Conservation (phyloP, 1,140 invertebrate species). For the Drosophila fuyamai region DNA sequence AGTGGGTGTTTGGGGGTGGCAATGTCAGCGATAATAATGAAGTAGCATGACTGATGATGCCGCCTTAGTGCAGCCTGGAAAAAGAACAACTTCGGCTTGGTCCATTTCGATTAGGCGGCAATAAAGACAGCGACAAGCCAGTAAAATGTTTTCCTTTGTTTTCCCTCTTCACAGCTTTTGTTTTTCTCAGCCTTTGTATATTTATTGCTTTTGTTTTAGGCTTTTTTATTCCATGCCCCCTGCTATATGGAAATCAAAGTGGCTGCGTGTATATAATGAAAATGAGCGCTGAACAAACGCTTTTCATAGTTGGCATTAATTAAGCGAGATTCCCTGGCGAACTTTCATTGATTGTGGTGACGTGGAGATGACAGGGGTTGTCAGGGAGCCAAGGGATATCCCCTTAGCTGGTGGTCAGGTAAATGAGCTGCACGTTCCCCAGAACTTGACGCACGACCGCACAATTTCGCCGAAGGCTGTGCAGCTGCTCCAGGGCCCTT, state of each 20-base stretch:
- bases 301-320: constrained; percentile 55
- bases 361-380: constrained; percentile 27
- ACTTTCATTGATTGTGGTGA: constrained; percentile 65
- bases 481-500: constrained; percentile 25
- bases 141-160: constrained; percentile 55
- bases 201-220: constrained; percentile 41
- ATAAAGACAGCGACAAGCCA: constrained; percentile 56
- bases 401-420: constrained; percentile 31
- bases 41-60: constrained; percentile 80
- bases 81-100: constrained; percentile 52
- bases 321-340: constrained; percentile 58
- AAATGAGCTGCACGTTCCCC: constrained; percentile 69
- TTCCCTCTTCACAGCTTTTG: constrained; percentile 30
- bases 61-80: constrained; percentile 52
- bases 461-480: constrained; percentile 25
- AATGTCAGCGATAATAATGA: constrained; percentile 79
- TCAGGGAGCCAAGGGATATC: background rate
- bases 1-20: constrained; percentile 16
- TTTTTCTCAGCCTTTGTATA: constrained; percentile 38
- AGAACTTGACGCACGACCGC: constrained; percentile 66
- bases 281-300: constrained; percentile 52
- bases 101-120: constrained; percentile 71
- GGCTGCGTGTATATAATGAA: constrained; percentile 52
- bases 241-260: constrained; percentile 48
- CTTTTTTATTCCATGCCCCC: background rate